These are phyloP conservation scores for Cercopithecus mona DNA, from an alignment of 2,113 vertebrate genomes.

Conservation along the genomic window DNA sequence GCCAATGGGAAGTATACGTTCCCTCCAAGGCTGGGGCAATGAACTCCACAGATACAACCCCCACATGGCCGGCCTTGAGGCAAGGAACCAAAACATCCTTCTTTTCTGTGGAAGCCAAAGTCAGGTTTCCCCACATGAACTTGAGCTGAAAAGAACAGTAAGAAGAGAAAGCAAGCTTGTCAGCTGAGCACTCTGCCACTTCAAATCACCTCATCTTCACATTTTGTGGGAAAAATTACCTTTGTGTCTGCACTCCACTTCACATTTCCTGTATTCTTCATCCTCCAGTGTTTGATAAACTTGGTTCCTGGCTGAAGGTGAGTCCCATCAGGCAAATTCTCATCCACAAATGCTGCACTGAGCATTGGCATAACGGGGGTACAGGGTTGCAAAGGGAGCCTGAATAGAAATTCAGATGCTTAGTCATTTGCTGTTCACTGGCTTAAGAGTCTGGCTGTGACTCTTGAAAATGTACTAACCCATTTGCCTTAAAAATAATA, in stretches of 20 bases:
- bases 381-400: constrained; percentile 90
- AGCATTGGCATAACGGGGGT: constrained; percentile 92
- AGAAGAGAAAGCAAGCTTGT: neutral
- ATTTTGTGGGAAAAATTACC: constrained; percentile 67
- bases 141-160: constrained; percentile 88
- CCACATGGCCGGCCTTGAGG: constrained; percentile 93
- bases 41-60: constrained; percentile 96
- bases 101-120: constrained; percentile 90
- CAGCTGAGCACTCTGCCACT: neutral
- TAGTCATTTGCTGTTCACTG: neutral
- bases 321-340: constrained; percentile 98
- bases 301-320: constrained; percentile 94
- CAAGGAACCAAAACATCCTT: constrained; percentile 93
- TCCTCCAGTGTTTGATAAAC: constrained; percentile 99
- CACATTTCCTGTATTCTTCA: constrained; percentile 96
- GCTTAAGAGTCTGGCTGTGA: neutral
- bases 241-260: constrained; percentile 97
- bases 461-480: neutral
- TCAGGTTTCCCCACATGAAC: constrained; percentile 99
- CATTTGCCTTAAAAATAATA: constrained; percentile 3
- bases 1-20: constrained; percentile 98
- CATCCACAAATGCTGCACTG: constrained; percentile 97
- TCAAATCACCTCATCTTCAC: neutral
- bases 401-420: constrained; percentile 75
- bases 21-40: constrained; percentile 94